Evolutionary conservation across 1,140 invertebrate genomes (phyloP).

Genomic region (Diabrotica undecimpunctata): DNA sequence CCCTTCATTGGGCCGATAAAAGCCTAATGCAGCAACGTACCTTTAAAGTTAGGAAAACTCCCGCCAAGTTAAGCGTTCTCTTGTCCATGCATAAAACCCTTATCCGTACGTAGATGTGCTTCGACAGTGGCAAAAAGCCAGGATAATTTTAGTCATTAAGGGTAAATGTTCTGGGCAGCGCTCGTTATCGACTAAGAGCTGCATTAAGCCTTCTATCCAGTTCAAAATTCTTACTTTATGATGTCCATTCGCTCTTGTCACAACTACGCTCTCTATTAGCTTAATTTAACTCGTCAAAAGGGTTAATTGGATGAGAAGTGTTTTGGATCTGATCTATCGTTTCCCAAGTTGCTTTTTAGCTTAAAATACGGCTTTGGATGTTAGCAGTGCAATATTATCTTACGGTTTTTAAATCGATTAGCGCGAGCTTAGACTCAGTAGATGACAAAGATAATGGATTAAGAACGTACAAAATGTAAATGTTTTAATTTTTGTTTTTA

Average conservation of each 20-base stretch:
- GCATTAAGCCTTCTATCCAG: conserved; percentile 12
- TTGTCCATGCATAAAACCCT: conserved; percentile 14
- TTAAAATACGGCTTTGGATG: no score
- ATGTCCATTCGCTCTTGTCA: conserved; percentile 8
- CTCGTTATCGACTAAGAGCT: conserved; percentile 15
- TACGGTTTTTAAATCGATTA: no score
- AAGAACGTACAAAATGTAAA: no score
- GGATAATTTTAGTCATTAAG: conserved; percentile 16
- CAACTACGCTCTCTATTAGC: conserved; percentile 7
- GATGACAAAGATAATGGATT: no score
- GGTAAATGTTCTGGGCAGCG: conserved; percentile 17
- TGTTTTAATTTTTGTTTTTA: no score
- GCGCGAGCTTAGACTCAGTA: no score
- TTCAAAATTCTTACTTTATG: conserved; percentile 16
- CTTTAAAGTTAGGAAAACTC: no score
- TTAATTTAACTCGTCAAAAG: neutral
- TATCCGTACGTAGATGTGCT: conserved; percentile 6
- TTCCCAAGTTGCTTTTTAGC: neutral
- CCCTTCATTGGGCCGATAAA: no score
- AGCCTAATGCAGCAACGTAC: no score
- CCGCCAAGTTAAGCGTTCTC: neutral
- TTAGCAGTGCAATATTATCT: no score
- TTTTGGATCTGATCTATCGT: neutral
- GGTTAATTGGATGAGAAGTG: conserved; percentile 5
- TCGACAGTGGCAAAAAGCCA: conserved; percentile 13